Conservation (phyloP, 2,888 invertebrate genomes). For the Xestia ashworthii region DNA sequence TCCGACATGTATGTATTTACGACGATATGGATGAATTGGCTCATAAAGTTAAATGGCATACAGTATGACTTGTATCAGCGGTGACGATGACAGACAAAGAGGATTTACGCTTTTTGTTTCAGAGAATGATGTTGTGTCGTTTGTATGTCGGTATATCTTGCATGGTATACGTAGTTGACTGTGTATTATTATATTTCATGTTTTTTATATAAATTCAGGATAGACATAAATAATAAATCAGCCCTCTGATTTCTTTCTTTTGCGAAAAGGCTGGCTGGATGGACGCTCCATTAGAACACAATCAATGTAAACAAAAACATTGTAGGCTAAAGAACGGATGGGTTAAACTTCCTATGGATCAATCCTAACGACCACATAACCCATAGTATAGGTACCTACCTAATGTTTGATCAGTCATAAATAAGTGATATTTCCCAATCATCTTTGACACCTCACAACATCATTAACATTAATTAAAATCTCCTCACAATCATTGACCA, state of each 20-base stretch:
- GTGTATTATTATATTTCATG: background rate
- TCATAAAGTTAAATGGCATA: slow-evolving; percentile 36
- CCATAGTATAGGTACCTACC: background rate
- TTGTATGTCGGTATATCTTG: background rate
- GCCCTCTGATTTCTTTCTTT: background rate
- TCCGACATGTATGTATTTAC: slow-evolving; percentile 15
- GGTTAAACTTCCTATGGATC: background rate
- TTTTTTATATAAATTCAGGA: background rate
- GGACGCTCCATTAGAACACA: no score
- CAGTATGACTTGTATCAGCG: slow-evolving; percentile 22
- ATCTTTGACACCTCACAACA: slow-evolving; percentile 23
- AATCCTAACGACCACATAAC: background rate
- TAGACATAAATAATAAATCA: background rate
- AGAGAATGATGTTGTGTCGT: background rate
- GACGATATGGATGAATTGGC: slow-evolving; percentile 28
- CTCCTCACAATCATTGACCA: slow-evolving; percentile 10
- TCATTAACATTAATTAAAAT: slow-evolving; percentile 28
- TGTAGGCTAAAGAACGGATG: background rate
- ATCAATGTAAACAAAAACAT: background rate
- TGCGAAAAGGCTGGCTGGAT: background rate
- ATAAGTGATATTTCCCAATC: background rate
- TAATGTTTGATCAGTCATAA: background rate
- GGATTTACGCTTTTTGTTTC: slow-evolving; percentile 30
- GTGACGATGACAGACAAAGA: slow-evolving; percentile 27
- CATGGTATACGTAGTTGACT: background rate